Conservation (phyloP, 2,113 vertebrate genomes). For the Macaca nemestrina region DNA sequence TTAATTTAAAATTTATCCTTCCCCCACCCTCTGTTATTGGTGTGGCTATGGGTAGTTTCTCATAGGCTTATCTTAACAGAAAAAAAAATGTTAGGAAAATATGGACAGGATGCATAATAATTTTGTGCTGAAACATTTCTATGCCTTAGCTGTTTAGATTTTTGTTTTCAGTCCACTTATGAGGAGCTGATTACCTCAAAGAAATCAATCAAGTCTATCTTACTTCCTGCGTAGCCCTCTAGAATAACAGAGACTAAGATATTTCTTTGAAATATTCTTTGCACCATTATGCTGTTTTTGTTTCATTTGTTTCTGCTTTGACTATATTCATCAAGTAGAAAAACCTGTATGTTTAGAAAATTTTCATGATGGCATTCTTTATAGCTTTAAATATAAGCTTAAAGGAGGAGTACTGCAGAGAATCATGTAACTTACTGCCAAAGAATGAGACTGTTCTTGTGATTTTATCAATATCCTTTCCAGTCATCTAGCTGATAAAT, state of each 20-base stretch:
- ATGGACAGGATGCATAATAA: not conserved
- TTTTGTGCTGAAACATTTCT: not conserved
- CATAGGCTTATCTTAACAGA: not conserved
- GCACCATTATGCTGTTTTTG: not conserved
- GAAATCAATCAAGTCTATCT: not conserved
- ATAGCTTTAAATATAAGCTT: not conserved
- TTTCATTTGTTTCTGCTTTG: not conserved
- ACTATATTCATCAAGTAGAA: not conserved
- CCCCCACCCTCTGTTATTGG: not conserved
- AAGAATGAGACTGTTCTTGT: not conserved
- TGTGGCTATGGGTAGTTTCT: not conserved
- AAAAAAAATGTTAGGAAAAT: not conserved
- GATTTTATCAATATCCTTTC: not conserved
- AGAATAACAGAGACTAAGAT: not conserved
- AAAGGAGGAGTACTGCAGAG: not conserved
- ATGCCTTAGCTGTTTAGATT: not conserved
- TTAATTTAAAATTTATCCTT: not conserved
- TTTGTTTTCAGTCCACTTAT: not conserved
- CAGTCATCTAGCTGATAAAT: not conserved
- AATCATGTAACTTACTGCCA: not conserved
- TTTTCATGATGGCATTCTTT: not conserved
- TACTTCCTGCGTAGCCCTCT: not conserved
- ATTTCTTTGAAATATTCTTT: constrained; percentile 47
- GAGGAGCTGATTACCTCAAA: not conserved
- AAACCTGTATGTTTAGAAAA: constrained; percentile 1